Conservation (phyloP, 2,113 vertebrate genomes). For the Gadus macrocephalus region DNA sequence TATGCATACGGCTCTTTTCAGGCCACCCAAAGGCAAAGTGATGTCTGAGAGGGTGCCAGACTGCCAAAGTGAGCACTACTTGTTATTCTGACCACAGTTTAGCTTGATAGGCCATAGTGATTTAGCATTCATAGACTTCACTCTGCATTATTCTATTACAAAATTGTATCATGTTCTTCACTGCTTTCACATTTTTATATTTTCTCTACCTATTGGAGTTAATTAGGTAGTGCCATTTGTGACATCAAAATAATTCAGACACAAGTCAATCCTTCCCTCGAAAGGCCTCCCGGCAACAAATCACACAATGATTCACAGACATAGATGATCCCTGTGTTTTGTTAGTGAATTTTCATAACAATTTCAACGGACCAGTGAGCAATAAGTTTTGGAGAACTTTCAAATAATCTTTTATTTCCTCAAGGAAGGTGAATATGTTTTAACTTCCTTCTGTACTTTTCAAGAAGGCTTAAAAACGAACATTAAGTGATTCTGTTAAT, state of each 20-base stretch:
- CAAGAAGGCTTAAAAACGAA: too few relatives aligned
- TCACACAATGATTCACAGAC: background rate
- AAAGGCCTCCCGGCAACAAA: background rate
- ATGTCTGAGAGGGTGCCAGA: conserved; percentile 21
- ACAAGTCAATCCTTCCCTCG: background rate
- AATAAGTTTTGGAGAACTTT: too few relatives aligned
- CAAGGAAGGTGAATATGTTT: background rate
- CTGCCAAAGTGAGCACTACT: conserved; percentile 9
- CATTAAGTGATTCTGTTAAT: too few relatives aligned
- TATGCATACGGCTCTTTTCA: conserved; percentile 20
- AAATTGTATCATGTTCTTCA: background rate
- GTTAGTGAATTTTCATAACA: too few relatives aligned
- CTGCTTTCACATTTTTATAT: too few relatives aligned
- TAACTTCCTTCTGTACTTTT: background rate
- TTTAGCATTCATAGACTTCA: conserved; percentile 25
- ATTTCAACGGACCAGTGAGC: too few relatives aligned
- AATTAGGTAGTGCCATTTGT: background rate
- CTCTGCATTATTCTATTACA: conserved; percentile 1
- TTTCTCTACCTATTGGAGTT: too few relatives aligned
- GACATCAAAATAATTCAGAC: background rate
- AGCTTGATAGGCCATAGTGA: conserved; percentile 12
- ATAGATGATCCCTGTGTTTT: background rate
- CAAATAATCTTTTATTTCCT: background rate
- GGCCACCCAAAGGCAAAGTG: conserved; percentile 34
- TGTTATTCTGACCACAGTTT: conserved; percentile 28